A percentile compares a stretch with the other conserved stretches of the same genome.
phyloP scores from a whole-genome alignment of 2,113 vertebrate species.

The Rynchops niger region DNA sequence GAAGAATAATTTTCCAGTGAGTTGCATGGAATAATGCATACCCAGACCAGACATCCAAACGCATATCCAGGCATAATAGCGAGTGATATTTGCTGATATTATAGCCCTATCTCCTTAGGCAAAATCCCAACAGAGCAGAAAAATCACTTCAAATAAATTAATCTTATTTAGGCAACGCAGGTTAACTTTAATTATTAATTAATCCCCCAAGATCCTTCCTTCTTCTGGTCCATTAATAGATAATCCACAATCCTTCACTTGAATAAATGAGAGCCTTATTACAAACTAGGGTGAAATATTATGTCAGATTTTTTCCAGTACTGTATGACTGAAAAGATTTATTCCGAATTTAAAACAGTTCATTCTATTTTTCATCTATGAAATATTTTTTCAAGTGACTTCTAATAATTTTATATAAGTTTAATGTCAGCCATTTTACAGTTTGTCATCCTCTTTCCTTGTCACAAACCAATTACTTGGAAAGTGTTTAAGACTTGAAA shows the following conservation, averaged over 20 bases:
- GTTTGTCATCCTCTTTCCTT: neutral
- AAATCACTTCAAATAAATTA: neutral
- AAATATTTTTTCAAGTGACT: neutral
- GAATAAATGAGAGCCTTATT: neutral
- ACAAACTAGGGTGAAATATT: neutral
- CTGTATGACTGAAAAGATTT: neutral
- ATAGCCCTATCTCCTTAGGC: neutral
- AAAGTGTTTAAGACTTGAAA: neutral
- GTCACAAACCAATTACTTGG: neutral
- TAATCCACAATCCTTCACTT: neutral
- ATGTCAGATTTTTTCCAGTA: neutral
- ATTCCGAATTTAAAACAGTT: neutral
- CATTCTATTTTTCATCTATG: neutral
- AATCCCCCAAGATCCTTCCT: neutral
- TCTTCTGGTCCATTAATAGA: neutral
- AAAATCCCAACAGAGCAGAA: conserved; percentile 22
- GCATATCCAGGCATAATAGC: neutral
- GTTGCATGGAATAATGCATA: rapidly evolving
- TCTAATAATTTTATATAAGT: neutral
- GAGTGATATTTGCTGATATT: neutral
- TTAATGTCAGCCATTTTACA: neutral
- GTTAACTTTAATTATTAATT: conserved; percentile 15
- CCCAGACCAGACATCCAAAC: neutral
- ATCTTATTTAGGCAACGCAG: neutral
- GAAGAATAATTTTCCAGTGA: neutral